phyloP scores from a whole-genome alignment of 2,797 vertebrate species.

The Peromyscus nudipes region DNA sequence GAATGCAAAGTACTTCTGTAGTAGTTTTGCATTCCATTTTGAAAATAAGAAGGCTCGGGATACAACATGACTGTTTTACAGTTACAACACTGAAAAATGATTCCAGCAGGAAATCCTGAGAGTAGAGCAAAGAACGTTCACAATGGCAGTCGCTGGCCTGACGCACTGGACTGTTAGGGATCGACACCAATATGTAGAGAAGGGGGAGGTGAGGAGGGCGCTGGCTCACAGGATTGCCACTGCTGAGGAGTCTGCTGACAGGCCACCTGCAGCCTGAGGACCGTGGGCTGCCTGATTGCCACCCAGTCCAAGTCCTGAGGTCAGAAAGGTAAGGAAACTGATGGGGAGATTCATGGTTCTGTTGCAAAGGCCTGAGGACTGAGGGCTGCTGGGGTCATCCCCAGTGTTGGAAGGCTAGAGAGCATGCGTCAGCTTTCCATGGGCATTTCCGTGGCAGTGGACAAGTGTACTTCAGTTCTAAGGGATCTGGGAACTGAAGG shows the following conservation, averaged over 20 bases:
- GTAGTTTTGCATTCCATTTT: background rate
- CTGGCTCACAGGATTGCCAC: background rate
- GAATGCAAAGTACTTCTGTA: constrained; percentile 10
- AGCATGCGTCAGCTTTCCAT: background rate
- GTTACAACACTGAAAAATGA: background rate
- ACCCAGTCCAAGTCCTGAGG: background rate
- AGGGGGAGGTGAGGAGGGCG: background rate
- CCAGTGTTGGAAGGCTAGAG: background rate
- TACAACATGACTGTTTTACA: background rate
- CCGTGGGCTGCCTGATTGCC: background rate
- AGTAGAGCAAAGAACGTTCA: background rate
- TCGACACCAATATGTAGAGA: background rate
- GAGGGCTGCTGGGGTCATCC: background rate
- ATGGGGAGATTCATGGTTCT: background rate
- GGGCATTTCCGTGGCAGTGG: background rate
- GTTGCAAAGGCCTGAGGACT: background rate
- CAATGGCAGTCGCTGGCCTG: background rate
- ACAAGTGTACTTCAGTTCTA: background rate
- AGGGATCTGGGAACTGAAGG: no score
- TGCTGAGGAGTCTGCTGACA: background rate
- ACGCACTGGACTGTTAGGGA: background rate
- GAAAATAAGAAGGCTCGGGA: background rate
- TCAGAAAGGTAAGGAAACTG: background rate
- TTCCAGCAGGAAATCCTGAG: background rate
- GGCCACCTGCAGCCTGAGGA: background rate